Conservation (phyloP, 2,797 vertebrate species). For the Nyctibius grandis region DNA sequence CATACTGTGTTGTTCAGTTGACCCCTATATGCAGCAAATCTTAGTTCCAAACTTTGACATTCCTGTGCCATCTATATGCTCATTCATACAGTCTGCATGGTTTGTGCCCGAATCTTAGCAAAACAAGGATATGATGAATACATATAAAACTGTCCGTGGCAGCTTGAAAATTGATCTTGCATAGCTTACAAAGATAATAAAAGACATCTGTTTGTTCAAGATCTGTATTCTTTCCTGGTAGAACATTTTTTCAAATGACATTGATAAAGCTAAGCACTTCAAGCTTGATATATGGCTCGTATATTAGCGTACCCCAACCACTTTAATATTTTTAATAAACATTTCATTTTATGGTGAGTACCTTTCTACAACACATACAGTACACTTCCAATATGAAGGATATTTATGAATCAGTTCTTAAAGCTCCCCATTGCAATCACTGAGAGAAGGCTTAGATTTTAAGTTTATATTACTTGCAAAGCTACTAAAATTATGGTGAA, state of each 20-base stretch:
- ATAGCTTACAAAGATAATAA: background rate
- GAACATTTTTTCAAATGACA: background rate
- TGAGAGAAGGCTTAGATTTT: background rate
- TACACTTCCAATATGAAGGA: background rate
- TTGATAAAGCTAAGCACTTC: background rate
- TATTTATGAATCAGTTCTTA: background rate
- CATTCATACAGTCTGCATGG: background rate
- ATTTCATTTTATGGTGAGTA: background rate
- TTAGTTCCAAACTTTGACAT: background rate
- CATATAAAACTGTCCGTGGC: background rate
- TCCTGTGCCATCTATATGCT: background rate
- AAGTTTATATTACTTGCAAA: background rate
- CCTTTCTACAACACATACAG: background rate
- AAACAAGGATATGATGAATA: background rate
- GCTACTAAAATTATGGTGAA: background rate
- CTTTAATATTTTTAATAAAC: background rate
- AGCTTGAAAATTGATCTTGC: background rate
- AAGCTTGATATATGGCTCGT: accelerated
- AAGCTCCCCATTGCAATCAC: background rate
- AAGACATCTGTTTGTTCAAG: background rate
- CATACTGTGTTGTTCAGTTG: background rate
- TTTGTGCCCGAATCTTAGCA: background rate
- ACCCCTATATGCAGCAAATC: background rate
- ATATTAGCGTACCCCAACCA: background rate
- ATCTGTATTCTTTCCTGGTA: background rate